These are phyloP conservation scores for Brachyptera putata DNA, from an alignment of 2,888 invertebrate genomes.

Conservation along the genomic window DNA sequence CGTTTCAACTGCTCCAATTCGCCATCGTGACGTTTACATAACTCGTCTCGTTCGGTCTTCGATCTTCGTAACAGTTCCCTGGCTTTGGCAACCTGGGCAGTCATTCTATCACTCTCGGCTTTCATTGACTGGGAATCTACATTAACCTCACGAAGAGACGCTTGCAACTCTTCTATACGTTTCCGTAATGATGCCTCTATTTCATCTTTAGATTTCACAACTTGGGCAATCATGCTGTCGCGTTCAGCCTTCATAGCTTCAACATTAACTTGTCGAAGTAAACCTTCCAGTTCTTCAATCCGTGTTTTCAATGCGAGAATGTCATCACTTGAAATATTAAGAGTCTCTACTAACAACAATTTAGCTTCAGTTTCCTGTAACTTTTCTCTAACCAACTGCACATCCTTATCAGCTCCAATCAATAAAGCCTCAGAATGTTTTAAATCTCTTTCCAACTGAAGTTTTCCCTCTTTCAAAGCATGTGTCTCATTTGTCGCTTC, in stretches of 20 bases:
- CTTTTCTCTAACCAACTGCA: too few relatives aligned
- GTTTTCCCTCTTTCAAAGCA: not conserved
- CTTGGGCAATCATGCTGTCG: too few relatives aligned
- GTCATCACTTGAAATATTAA: too few relatives aligned
- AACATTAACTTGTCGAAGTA: too few relatives aligned
- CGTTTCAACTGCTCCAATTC: not conserved
- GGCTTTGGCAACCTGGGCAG: conserved; percentile 21
- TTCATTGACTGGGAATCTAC: not conserved
- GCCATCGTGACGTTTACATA: not conserved
- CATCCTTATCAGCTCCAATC: too few relatives aligned
- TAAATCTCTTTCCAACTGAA: too few relatives aligned
- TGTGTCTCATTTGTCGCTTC: not conserved
- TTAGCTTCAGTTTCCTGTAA: not conserved
- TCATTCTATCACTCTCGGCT: conserved; percentile 11
- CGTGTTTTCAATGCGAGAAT: too few relatives aligned
- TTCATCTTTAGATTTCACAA: conserved; percentile 28
- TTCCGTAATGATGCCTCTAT: not conserved
- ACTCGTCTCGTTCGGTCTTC: conserved; percentile 10
- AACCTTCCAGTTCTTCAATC: too few relatives aligned
- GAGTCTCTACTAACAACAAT: not conserved
- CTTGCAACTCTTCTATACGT: conserved; percentile 21
- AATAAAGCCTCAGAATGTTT: too few relatives aligned
- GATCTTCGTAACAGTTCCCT: conserved; percentile 20
- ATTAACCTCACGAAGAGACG: conserved; percentile 12
- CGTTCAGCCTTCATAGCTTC: too few relatives aligned